These are phyloP conservation scores for Paralichthys olivaceus DNA, from an alignment of 2,113 vertebrate species.

Conservation along the genomic window DNA sequence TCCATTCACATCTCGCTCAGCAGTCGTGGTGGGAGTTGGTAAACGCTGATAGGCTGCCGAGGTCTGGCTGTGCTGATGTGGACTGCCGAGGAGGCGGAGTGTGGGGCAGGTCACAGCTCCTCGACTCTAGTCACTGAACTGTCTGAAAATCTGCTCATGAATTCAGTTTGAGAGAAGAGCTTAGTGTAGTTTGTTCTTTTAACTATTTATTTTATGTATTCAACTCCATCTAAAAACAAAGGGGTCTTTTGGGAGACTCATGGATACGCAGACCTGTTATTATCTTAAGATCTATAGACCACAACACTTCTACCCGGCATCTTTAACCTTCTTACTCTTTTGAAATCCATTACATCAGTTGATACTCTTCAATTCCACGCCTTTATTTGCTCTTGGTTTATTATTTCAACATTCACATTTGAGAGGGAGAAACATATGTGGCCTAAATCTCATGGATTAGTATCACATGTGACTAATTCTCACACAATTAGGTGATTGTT, in stretches of 20 bases:
- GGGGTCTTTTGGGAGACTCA: background rate
- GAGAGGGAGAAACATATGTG: background rate
- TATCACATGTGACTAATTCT: background rate
- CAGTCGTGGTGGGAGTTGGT: conserved; percentile 69
- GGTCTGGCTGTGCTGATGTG: conserved; percentile 79
- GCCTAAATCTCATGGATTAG: background rate
- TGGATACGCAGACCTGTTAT: background rate
- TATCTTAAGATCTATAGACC: background rate
- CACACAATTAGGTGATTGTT: background rate
- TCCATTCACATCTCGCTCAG: conserved; percentile 66
- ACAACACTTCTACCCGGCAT: background rate
- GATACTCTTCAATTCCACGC: background rate
- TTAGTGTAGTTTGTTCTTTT: background rate
- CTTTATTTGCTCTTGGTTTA: background rate
- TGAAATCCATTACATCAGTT: background rate
- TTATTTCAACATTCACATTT: background rate
- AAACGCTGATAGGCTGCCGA: conserved; percentile 69
- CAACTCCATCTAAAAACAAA: background rate
- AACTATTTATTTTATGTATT: background rate
- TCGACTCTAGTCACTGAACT: conserved; percentile 19
- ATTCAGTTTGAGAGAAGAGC: background rate
- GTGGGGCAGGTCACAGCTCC: conserved; percentile 24
- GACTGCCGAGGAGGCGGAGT: conserved; percentile 64
- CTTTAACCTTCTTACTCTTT: background rate
- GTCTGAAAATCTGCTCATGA: background rate